Conservation (phyloP, 2,888 invertebrate species). For the Hydrotaea diabolus region DNA sequence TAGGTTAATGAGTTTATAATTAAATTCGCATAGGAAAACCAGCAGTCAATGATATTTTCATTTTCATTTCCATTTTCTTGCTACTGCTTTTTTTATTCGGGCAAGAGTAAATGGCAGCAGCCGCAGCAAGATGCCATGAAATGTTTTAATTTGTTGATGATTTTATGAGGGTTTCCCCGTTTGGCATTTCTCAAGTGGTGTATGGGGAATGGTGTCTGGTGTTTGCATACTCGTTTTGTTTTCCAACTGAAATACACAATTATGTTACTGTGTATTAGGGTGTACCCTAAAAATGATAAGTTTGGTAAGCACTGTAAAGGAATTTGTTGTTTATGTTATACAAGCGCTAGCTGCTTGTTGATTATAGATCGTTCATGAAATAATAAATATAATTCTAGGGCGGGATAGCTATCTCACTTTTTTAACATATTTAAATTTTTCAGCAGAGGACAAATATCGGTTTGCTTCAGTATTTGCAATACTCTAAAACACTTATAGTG, state of each 20-base stretch:
- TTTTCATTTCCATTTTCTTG: neutral
- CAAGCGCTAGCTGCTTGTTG: no score
- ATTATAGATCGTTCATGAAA: no score
- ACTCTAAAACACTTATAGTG: no score
- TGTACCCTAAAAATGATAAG: no score
- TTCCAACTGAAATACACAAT: neutral
- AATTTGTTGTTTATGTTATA: no score
- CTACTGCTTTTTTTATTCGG: neutral
- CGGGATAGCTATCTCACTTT: no score
- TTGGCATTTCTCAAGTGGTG: neutral
- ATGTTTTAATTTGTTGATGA: constrained; percentile 20
- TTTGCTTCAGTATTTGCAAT: no score
- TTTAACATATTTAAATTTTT: no score
- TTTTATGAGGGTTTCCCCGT: constrained; percentile 10
- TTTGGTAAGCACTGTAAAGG: no score
- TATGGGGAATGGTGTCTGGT: neutral
- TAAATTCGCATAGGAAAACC: constrained; percentile 12
- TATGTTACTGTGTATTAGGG: neutral
- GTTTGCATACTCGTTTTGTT: neutral
- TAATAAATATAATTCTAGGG: no score
- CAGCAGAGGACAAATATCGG: no score
- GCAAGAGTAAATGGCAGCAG: neutral
- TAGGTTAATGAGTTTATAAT: constrained; percentile 53
- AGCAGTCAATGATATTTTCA: neutral
- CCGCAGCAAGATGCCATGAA: constrained; percentile 32